Conservation (phyloP, 1,140 invertebrate species). For the Macrostomum lignano region DNA sequence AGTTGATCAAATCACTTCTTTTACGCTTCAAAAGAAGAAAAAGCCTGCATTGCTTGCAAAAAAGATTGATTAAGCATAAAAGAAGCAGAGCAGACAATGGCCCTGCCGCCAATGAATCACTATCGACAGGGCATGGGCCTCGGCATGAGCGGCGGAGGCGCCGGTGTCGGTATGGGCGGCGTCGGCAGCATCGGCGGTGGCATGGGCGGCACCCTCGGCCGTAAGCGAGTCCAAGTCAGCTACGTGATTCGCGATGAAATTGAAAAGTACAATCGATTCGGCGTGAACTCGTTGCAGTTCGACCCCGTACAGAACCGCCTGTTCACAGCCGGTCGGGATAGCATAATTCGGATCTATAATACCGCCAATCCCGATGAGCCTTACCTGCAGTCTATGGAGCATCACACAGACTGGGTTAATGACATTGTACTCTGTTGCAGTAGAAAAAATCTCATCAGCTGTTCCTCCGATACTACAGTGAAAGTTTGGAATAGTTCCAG, state of each 20-base stretch:
- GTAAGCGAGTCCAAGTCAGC: conserved; percentile 43
- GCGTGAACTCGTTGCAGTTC: conserved; percentile 74
- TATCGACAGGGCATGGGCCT: no score
- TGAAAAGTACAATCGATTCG: conserved; percentile 66
- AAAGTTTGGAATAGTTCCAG: conserved; percentile 99
- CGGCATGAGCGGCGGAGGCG: no score
- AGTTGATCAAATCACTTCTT: no score
- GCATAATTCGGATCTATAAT: conserved; percentile 89
- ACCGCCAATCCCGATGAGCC: conserved; percentile 33
- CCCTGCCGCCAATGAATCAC: no score
- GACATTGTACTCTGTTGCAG: conserved; percentile 88
- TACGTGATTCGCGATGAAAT: conserved; percentile 88
- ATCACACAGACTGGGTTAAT: conserved; percentile 98
- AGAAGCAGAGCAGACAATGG: no score
- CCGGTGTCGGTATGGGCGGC: no score
- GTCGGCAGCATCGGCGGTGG: no score
- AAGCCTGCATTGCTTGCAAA: no score
- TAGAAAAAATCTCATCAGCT: no score
- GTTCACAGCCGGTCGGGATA: conserved; percentile 87
- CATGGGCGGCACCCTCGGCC: no score
- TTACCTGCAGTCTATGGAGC: conserved; percentile 59
- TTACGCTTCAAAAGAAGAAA: no score
- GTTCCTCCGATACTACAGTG: conserved; percentile 95
- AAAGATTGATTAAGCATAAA: no score
- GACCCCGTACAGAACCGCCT: conserved; percentile 56